Base-by-base conservation (phyloP, 2,888 invertebrate genomes). In the Coremacera marginata region DNA sequence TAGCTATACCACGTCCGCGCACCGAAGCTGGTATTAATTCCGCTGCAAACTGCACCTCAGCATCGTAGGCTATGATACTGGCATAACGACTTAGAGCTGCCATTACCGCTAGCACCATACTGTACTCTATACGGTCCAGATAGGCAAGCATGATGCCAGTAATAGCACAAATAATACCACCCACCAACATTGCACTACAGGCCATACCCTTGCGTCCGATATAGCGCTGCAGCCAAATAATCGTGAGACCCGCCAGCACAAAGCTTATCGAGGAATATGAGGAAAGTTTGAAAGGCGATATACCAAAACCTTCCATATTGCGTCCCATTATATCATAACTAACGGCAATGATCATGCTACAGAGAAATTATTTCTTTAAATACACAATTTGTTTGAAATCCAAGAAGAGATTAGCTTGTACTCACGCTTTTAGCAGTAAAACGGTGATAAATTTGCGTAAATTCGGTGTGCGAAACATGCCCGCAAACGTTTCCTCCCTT, bases 1-100 rank as follows among this genome's bases (percentile, higher is more conserved):
- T 90, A 3, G 92, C 91, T 7, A 92, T 91, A 11, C 92, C 92
- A 82, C 91, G 91, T 0, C 92, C 93, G 31, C 92, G 86, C 1
- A 93, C 91, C 52, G 91, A 91, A 1, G 92, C 92, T 11, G 93
- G 92, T 65, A 92, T 91, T 34, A 93, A 86, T 84, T 93, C 92
- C 0, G 92, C 91, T 0, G 92, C 92, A 81, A 92, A 93, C 84
- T 93, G 93, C 27, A 91, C 91, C 25, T 92, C 91, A 2, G 92
- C 92, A 85, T 92, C 92, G 83, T 92, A 92, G 8, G 92, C 91
- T 1, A 92, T 90, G 5, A 91, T 92, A 8, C 92, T 90, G 11
- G 90, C 90, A 63, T 92, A 89, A 22, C 92, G 88, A 5, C 92
- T 91, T 70, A 91, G 82, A 25, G 91, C 88, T 2, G 90, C 89